Evolutionary conservation across 2,888 invertebrate genomes (phyloP).

Genomic region (Morinoia aosen): DNA sequence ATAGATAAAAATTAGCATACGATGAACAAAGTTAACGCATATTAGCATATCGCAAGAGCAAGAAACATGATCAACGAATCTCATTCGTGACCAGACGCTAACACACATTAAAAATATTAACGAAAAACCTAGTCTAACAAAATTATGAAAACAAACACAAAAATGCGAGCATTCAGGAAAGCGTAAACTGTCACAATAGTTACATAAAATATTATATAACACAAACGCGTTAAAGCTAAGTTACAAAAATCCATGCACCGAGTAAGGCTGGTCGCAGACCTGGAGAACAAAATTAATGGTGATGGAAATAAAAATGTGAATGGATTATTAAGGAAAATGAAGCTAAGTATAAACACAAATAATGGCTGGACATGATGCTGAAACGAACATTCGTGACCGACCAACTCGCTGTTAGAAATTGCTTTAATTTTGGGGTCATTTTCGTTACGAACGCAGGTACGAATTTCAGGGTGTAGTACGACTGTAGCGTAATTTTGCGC

Average conservation of each 20-base stretch:
- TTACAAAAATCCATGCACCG: not conserved
- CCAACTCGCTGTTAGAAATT: not conserved
- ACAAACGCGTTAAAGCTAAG: not conserved
- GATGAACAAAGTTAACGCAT: not conserved
- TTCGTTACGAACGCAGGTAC: not conserved
- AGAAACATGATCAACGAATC: not conserved
- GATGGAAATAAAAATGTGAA: not conserved
- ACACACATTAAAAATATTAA: constrained; percentile 1
- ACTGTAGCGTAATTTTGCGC: not conserved
- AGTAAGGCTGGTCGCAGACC: not conserved
- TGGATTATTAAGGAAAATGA: not conserved
- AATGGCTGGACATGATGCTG: not conserved
- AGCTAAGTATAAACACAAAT: not conserved
- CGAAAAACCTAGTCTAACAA: not conserved
- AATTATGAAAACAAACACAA: not conserved
- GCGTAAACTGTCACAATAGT: not conserved
- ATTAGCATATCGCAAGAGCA: not conserved
- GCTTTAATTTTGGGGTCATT: not conserved
- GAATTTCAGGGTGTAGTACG: too few relatives aligned
- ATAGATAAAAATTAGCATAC: not conserved
- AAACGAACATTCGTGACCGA: not conserved
- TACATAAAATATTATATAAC: not conserved
- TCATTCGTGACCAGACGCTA: not conserved
- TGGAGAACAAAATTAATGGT: not conserved
- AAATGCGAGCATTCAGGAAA: not conserved